phyloP scores from a whole-genome alignment of 2,113 vertebrate genomes.

The Erinaceus europaeus region DNA sequence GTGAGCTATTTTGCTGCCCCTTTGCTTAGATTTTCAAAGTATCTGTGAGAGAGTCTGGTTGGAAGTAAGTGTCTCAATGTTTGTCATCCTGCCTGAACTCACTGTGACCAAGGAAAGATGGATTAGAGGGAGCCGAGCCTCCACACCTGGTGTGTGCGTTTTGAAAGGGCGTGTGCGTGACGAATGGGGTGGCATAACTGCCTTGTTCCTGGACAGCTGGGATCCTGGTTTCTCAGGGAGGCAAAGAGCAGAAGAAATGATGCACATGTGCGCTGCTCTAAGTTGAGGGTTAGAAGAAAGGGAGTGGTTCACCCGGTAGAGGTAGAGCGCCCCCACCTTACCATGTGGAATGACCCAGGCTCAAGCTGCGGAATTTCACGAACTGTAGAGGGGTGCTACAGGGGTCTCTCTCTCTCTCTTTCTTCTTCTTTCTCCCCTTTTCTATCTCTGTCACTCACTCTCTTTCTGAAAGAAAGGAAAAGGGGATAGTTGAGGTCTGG shows the following conservation, averaged over 20 bases:
- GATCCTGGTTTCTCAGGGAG: not conserved
- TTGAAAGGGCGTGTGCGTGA: not conserved
- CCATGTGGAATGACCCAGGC: too few species aligned
- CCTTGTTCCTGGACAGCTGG: not conserved
- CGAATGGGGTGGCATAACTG: not conserved
- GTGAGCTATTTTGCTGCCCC: too few species aligned
- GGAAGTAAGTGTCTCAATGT: not conserved
- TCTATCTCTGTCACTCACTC: too few species aligned
- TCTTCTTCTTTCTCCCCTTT: too few species aligned
- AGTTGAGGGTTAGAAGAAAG: not conserved
- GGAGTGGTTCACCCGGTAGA: too few species aligned
- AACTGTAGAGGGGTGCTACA: too few species aligned
- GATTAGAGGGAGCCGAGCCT: not conserved
- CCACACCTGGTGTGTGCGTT: not conserved
- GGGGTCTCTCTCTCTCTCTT: too few species aligned
- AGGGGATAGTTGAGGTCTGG: too few species aligned
- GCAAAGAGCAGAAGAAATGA: not conserved
- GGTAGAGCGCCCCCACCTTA: too few species aligned
- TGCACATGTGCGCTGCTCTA: not conserved
- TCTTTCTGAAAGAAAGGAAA: too few species aligned
- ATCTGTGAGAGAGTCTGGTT: not conserved
- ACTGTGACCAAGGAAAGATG: not conserved
- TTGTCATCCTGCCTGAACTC: not conserved
- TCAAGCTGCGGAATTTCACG: too few species aligned
- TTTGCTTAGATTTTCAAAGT: conserved; percentile 9